These are phyloP conservation scores for Salarias fasciatus DNA, from an alignment of 2,797 vertebrate genomes.

Conservation along the genomic window DNA sequence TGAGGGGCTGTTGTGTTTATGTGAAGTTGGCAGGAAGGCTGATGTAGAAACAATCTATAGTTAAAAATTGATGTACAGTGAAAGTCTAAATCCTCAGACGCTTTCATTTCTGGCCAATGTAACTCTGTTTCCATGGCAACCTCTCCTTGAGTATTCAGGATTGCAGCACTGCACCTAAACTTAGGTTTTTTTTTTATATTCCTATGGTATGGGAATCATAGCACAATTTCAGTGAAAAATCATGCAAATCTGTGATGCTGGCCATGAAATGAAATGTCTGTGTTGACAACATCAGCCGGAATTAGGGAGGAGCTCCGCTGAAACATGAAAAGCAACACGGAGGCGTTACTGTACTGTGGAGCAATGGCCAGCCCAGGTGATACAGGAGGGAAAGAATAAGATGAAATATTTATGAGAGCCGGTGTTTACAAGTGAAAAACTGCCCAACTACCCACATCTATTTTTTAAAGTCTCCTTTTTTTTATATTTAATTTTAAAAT, in stretches of 20 bases:
- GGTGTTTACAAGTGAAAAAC: constrained; percentile 65
- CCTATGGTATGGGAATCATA: constrained; percentile 72
- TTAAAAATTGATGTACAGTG: constrained; percentile 84
- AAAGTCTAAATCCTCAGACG: constrained; percentile 81
- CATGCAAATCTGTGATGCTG: constrained; percentile 43
- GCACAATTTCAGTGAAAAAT: constrained; percentile 55
- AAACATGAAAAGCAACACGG: constrained; percentile 50
- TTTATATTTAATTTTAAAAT: no score
- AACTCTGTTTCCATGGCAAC: constrained; percentile 88
- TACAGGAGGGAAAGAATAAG: constrained; percentile 64
- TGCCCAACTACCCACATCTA: constrained; percentile 33
- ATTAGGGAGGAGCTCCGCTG: constrained; percentile 41
- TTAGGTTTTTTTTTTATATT: constrained; percentile 60
- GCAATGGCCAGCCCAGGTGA: constrained; percentile 67
- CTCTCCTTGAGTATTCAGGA: constrained; percentile 79
- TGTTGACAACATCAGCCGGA: constrained; percentile 34
- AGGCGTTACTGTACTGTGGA: constrained; percentile 51
- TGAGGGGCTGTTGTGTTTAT: constrained; percentile 20
- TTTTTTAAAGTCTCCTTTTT: constrained; percentile 3
- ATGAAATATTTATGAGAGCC: constrained; percentile 73
- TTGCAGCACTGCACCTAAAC: constrained; percentile 84
- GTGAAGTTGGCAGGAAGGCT: constrained; percentile 53
- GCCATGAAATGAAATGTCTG: constrained; percentile 51
- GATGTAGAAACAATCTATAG: constrained; percentile 78
- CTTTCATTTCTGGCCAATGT: constrained; percentile 84